These are phyloP conservation scores for Zygogramma bicolorata DNA, from an alignment of 2,888 invertebrate species.

Conservation along the genomic window DNA sequence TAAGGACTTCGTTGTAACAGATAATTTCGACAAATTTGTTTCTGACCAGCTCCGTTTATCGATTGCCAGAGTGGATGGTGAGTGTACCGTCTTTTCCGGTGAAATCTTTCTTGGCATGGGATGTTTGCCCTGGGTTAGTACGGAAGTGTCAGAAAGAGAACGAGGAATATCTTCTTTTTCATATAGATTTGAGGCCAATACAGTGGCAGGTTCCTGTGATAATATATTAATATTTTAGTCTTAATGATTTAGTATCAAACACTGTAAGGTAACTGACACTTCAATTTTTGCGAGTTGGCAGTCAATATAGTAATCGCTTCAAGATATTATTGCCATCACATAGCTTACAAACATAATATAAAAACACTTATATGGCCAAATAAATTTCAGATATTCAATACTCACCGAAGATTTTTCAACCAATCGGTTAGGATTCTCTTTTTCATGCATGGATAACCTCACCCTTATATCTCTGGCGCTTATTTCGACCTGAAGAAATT, in stretches of 20 bases:
- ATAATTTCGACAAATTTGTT: constrained; percentile 25
- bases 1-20: constrained; percentile 40
- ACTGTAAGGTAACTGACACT: too few relatives aligned
- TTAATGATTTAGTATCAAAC: too few relatives aligned
- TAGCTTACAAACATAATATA: not conserved
- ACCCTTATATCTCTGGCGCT: constrained; percentile 85
- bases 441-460: constrained; percentile 69
- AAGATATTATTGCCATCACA: too few relatives aligned
- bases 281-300: too few relatives aligned
- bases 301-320: too few relatives aligned
- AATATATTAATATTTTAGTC: too few relatives aligned
- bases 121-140: constrained; percentile 13
- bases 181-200: constrained; percentile 13
- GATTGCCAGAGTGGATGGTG: not conserved
- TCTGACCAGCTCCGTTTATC: constrained; percentile 33
- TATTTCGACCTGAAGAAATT: constrained; percentile 73
- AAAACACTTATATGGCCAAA: not conserved
- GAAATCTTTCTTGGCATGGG: not conserved
- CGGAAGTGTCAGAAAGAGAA: constrained; percentile 35
- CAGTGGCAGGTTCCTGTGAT: constrained; percentile 20
- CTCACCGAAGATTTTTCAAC: constrained; percentile 24
- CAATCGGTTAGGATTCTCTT: constrained; percentile 39
- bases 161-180: constrained; percentile 18
- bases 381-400: not conserved
- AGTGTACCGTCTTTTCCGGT: not conserved